Evolutionary conservation across 2,888 invertebrate species (phyloP).

Genomic region (Calephelis perditalis): DNA sequence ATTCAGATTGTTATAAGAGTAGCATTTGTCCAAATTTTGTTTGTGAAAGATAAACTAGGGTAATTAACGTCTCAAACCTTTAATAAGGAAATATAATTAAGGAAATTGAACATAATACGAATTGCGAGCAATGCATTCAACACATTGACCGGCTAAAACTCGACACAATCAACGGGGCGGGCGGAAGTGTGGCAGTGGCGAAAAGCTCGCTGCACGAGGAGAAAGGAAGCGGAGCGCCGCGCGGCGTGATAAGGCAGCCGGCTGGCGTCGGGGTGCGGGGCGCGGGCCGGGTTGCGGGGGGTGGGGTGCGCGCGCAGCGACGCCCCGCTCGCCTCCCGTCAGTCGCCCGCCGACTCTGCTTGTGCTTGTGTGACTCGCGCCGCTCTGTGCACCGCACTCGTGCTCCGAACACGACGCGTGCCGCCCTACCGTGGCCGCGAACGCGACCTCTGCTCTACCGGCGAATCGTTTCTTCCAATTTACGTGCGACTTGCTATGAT

Average conservation of each 20-base stretch:
- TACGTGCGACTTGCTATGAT: conserved; percentile 73
- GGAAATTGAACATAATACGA: conserved; percentile 9
- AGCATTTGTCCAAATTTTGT: not conserved
- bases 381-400: conserved; percentile 76
- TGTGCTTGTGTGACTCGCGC: conserved; percentile 78
- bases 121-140: conserved; percentile 28
- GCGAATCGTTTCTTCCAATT: conserved; percentile 72
- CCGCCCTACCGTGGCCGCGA: conserved; percentile 78
- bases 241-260: conserved; percentile 72
- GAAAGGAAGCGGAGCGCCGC: conserved; percentile 74
- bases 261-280: conserved; percentile 50
- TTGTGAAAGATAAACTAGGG: not conserved
- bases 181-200: conserved; percentile 75
- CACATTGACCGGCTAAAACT: conserved; percentile 63
- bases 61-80: conserved; percentile 3
- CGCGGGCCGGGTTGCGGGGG: conserved; percentile 42
- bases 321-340: conserved; percentile 69
- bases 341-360: conserved; percentile 80
- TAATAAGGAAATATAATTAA: not conserved
- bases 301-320: conserved; percentile 68
- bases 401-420: conserved; percentile 76
- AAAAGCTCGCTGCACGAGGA: conserved; percentile 76
- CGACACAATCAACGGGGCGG: conserved; percentile 63
- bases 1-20: no score
- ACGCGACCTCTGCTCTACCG: conserved; percentile 80